Base-by-base conservation (phyloP, 2,888 invertebrate genomes). In the Epistrophella euchroma region DNA sequence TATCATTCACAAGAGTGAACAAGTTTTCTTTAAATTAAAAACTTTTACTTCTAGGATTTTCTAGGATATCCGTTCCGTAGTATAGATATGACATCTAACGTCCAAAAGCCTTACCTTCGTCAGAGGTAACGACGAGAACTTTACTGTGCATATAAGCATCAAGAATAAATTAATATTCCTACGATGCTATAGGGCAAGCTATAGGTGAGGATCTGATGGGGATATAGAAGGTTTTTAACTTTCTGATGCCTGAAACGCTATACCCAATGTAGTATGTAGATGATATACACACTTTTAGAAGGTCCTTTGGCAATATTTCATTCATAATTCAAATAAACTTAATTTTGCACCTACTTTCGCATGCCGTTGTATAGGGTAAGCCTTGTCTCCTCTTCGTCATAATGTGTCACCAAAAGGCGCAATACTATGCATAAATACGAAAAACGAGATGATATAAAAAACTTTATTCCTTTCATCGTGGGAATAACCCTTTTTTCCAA, bases 251-350 rank as follows among this genome's bases (percentile, higher is more conserved):
- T 60, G 60, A 56, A 56, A 60, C 37, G 22, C 19, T 35, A 32
- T 32, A 56, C 56, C 17, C 56, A 56, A 56, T 56, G 56, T 19
- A 13, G 56, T 32, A 56, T 32, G 32, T 25, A 22, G 2, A 47
- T 25, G 2, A n/a, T 2, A 45, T 2, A 66, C 47, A 47, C 28
- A 19, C 47, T 22, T 15, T 60, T 17, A 32, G 64, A n/a, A 47
- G 47, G 56, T 79, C 58, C 73, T 62, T 62, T 55, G 35, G 73
- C 28, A 74, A 71, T 64, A 74, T 71, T 79, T 79, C 74, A 70
- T 74, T 84, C 43, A 74, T 84, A 79, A 84, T 79, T 79, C 50
- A 84, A 79, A 74, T 70, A 74, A 74, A 84, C 79, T 84, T 79
- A 84, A 84, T 84, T 79, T 72, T 52, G 68, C 68, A 68, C 68